Percentiles rank a stretch among this genome's conserved stretches.
Conservation (phyloP, 2,888 invertebrate species). For the Lordiphosa andalusiaca region DNA sequence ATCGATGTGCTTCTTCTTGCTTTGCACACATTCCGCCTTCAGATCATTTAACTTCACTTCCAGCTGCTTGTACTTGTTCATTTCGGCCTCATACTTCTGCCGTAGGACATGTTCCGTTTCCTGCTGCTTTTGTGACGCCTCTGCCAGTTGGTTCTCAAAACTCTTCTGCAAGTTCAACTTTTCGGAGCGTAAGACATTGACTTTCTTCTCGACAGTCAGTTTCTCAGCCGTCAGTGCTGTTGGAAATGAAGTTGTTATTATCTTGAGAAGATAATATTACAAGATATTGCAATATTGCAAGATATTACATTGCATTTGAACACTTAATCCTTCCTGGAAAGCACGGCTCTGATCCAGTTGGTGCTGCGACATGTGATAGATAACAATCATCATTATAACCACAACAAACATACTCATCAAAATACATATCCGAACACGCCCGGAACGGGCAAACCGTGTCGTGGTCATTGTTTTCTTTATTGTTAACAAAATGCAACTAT, state of each 20-base stretch:
- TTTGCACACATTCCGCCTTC: slow-evolving; percentile 81
- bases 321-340: slow-evolving; percentile 82
- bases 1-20: slow-evolving; percentile 81
- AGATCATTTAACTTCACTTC: slow-evolving; percentile 82
- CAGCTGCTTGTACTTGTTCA: slow-evolving; percentile 82
- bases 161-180: slow-evolving; percentile 81
- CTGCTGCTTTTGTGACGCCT: slow-evolving; percentile 81
- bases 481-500: slow-evolving; percentile 8
- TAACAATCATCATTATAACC: slow-evolving; percentile 82
- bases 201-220: slow-evolving; percentile 82
- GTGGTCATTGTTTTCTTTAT: slow-evolving; percentile 40
- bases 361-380: slow-evolving; percentile 83
- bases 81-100: slow-evolving; percentile 82
- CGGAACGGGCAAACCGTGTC: slow-evolving; percentile 82
- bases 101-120: slow-evolving; percentile 81
- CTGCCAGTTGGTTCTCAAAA: slow-evolving; percentile 81
- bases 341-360: slow-evolving; percentile 82
- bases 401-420: slow-evolving; percentile 82
- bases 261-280: too few species aligned
- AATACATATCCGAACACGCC: slow-evolving; percentile 82
- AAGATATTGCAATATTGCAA: too few species aligned
- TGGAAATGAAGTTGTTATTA: not conserved
- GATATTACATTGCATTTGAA: slow-evolving; percentile 84
- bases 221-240: slow-evolving; percentile 83
- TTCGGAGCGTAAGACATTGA: slow-evolving; percentile 82